These are phyloP conservation scores for Fregata magnificens DNA, from an alignment of 2,113 vertebrate species.

Conservation along the genomic window DNA sequence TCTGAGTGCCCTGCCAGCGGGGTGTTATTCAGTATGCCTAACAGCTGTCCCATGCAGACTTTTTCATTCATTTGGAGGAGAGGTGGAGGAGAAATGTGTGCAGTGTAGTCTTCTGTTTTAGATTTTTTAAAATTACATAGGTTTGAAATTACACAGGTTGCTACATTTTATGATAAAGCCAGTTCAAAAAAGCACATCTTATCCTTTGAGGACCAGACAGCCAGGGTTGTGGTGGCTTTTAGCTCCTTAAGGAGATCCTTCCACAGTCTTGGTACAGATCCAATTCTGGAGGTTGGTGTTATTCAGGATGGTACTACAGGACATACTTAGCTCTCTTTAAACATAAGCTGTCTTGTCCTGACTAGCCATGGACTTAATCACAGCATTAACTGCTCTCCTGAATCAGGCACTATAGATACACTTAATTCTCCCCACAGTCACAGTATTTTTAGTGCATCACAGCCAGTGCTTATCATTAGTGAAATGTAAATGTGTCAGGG, in stretches of 20 bases:
- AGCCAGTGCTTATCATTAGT: background rate
- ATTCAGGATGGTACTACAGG: background rate
- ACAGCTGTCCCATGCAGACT: background rate
- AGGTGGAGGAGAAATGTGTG: background rate
- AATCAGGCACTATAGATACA: constrained; percentile 19
- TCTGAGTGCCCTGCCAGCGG: background rate
- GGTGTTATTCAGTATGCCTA: background rate
- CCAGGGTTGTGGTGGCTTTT: background rate
- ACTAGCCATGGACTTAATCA: constrained; percentile 50
- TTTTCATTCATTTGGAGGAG: background rate
- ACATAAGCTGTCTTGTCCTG: constrained; percentile 39
- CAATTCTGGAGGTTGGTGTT: background rate
- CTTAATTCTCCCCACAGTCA: constrained; percentile 28
- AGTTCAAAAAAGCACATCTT: background rate
- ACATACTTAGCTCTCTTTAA: constrained; percentile 49
- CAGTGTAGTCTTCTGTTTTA: background rate
- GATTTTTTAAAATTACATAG: background rate
- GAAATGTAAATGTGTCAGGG: background rate
- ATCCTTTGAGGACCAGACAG: background rate
- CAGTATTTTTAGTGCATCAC: constrained; percentile 18
- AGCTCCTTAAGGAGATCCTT: background rate
- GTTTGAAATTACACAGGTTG: background rate
- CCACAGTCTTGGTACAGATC: background rate
- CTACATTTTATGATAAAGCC: background rate
- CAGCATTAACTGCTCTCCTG: constrained; percentile 41